phyloP scores from a whole-genome alignment of 2,113 vertebrate species.

The Oncorhynchus masou region DNA sequence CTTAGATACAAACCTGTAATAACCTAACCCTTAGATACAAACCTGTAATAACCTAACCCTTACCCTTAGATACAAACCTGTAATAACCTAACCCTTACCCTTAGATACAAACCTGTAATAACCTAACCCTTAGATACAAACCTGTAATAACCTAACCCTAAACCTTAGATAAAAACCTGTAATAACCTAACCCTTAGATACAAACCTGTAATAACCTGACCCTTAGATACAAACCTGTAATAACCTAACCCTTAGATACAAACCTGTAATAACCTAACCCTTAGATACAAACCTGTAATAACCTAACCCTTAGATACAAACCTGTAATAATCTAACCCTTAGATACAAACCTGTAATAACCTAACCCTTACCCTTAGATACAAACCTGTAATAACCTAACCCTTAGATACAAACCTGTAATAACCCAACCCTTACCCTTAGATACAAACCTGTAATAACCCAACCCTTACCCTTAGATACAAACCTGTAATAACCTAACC shows the following conservation, averaged over 20 bases:
- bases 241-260: background rate
- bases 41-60: background rate
- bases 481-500: constrained; percentile 69
- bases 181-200: no score
- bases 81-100: background rate
- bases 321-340: background rate
- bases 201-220: background rate
- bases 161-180: no score
- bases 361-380: no score
- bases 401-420: no score
- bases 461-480: constrained; percentile 80
- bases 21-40: background rate
- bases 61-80: background rate
- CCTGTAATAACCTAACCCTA: no score
- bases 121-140: background rate
- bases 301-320: background rate
- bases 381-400: no score
- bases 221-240: background rate
- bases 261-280: background rate
- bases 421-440: background rate
- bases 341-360: no score
- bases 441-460: background rate
- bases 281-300: background rate
- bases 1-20: no score
- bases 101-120: background rate